Base-by-base conservation (phyloP, 2,113 vertebrate genomes). In the Asarcornis scutulata region DNA sequence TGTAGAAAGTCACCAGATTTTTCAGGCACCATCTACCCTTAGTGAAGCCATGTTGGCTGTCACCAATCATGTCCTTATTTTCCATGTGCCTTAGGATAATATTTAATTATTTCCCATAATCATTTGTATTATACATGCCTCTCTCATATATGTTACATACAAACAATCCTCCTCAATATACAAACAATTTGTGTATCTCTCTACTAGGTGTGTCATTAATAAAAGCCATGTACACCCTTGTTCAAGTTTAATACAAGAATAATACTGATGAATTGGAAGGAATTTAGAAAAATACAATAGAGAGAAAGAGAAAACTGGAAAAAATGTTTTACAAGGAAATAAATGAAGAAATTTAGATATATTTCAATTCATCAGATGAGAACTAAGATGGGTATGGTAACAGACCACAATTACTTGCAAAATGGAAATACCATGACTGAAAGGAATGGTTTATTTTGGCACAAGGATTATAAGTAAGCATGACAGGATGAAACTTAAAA, bases 391-490 rank as follows among this genome's bases (percentile, higher is more conserved):
- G 12, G 13, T 58, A 87, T 1, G 15, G 73, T 68, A 92, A 64
- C 56, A 91, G 52, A 89, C 63, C 40, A 88, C 74, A 88, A 81
- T 86, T 95, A 91, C 93, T 93, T 89, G 75, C 55, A 72, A 91
- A 88, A 55, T 2, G 32, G 89, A 95, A 96, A 96, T 88, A 74
- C 88, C 91, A 75, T 52, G 75, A 82, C 55, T 77, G 55, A 82
- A 89, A 88, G 79, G 72, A 94, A 88, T 78, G 59, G 59, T 86
- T 97, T 95, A 91, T 95, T 95, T 95, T 89, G 91, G 94, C 87
- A 74, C 46, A 52, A 62, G 50, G 71, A 50, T 96, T 94, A 59
- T 82, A 80, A 93, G 77, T 85, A 84, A 95, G 59, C 63, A 85
- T 87, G 82, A 86, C 82, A 88, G 68, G 59, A 88, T 95, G 96